Base-by-base conservation (phyloP, 1,140 invertebrate genomes). In the honey bee (Apis mellifera) region DNA sequence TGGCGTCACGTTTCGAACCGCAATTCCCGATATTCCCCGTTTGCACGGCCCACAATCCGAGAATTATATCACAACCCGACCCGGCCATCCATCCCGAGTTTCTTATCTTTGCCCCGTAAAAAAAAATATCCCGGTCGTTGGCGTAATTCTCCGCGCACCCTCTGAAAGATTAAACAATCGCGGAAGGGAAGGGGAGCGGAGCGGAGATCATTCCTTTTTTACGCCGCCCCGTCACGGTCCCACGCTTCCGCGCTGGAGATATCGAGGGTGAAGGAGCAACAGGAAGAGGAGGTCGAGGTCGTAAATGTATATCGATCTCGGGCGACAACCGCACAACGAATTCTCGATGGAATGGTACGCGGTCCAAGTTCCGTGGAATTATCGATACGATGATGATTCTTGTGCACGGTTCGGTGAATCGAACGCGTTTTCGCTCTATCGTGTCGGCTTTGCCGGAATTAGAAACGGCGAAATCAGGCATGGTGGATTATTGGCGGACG, bases 91-190 rank as follows among this genome's bases (percentile, higher is more conserved):
- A 15, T 23, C 15, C 13, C 0, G n/a, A 48, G n/a, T 26, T 26
- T 23, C 52, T 23, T 13, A 12, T 50, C 9, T 19, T 21, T 19
- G 26, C 4, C n/a, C 19, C 0, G n/a, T 65, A 81, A 81, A 81
- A 81, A 26, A 81, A 68, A 50, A 64, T 76, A 17, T n/a, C 26
- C n/a, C 9, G 19, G 17, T n/a, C 54, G n/a, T 50, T 50, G n/a
- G 32, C 17, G 32, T 73, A 82, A 85, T 86, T 86, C 57, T 52
- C 52, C 21, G 62, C 4, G 21, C 19, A 60, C 12, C 72, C 15
- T 42, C 23, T 68, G 17, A 69, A 71, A 82, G 64, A 85, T 86
- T 86, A 65, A 85, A 52, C 26, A 70, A 42, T 15, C 23, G 19
- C 23, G 19, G 32, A 42, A 42, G 32, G 65, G 15, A 85, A 71